A percentile compares a stretch with the other conserved stretches of the same genome.
phyloP scores from a whole-genome alignment of 1,140 invertebrate species.

The Bilobella aurantiaca region DNA sequence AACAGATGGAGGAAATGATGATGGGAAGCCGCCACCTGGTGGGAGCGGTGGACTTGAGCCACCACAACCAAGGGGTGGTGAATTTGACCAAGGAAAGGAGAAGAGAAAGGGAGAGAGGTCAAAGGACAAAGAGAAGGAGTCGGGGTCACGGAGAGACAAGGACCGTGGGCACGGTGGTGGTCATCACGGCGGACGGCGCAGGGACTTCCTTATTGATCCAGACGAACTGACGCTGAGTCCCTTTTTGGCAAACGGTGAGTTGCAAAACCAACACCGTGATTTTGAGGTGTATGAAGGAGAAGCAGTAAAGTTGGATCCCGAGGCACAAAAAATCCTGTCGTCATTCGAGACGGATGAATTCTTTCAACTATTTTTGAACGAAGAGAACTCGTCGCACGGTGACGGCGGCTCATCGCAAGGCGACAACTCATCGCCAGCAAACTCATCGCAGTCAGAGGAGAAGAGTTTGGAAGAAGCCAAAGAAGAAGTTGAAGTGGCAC shows the following conservation, averaged over 20 bases:
- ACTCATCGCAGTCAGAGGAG: too few species aligned
- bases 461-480: not conserved
- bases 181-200: not conserved
- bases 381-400: too few species aligned
- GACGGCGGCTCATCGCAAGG: too few species aligned
- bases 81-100: too few species aligned
- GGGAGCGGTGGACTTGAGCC: slow-evolving; percentile 11
- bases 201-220: slow-evolving; percentile 5
- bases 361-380: not conserved
- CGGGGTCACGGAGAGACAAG: slow-evolving; percentile 6
- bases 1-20: slow-evolving; percentile 6
- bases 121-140: not conserved
- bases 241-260: too few species aligned
- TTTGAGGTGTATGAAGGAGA: not conserved
- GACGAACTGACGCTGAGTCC: too few species aligned
- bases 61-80: too few species aligned
- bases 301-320: not conserved
- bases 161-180: slow-evolving; percentile 9
- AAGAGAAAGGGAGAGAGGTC: not conserved
- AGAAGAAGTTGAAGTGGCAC: not conserved
- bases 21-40: slow-evolving; percentile 5
- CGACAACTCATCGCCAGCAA: too few species aligned
- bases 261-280: not conserved
- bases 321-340: not conserved
- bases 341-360: not conserved